phyloP scores from a whole-genome alignment of 2,797 vertebrate genomes.

The Brachyalestes nurse region DNA sequence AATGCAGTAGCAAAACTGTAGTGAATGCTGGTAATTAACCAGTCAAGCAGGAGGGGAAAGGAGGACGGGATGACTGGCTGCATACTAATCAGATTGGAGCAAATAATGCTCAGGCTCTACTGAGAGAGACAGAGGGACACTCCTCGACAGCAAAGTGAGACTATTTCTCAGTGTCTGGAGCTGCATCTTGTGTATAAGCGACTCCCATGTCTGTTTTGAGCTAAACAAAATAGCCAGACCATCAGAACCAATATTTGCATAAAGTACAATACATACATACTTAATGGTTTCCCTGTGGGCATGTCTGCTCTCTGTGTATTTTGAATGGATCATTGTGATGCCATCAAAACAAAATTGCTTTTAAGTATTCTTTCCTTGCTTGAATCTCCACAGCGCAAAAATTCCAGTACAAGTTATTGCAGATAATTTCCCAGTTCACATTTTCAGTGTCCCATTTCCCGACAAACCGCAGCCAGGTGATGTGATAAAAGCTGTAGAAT shows the following conservation, averaged over 20 bases:
- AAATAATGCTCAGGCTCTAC: constrained; percentile 42
- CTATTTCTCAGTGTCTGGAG: not conserved
- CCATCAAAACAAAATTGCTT: not conserved
- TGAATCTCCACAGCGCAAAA: not conserved
- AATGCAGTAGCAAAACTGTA: constrained; percentile 68
- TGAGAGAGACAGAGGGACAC: constrained; percentile 15
- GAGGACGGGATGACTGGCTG: constrained; percentile 56
- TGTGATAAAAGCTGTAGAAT: constrained; percentile 36
- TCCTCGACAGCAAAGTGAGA: not conserved
- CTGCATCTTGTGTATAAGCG: not conserved
- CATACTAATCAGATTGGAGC: constrained; percentile 67
- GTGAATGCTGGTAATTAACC: constrained; percentile 74
- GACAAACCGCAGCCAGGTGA: constrained; percentile 15
- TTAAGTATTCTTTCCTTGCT: not conserved
- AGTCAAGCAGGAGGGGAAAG: constrained; percentile 60
- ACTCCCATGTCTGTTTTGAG: not conserved
- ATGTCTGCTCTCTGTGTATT: not conserved
- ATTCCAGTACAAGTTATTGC: not conserved
- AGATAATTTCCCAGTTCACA: not conserved
- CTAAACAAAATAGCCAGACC: not conserved
- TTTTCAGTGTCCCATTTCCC: not conserved
- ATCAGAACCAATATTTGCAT: not conserved
- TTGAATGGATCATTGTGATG: not conserved
- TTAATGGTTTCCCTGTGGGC: not conserved
- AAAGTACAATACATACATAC: constrained; percentile 9